A percentile compares a stretch with the other conserved stretches of the same genome.
Evolutionary conservation across 2,888 invertebrate species (phyloP).

Genomic region (Acanthosoma haemorrhoidale): DNA sequence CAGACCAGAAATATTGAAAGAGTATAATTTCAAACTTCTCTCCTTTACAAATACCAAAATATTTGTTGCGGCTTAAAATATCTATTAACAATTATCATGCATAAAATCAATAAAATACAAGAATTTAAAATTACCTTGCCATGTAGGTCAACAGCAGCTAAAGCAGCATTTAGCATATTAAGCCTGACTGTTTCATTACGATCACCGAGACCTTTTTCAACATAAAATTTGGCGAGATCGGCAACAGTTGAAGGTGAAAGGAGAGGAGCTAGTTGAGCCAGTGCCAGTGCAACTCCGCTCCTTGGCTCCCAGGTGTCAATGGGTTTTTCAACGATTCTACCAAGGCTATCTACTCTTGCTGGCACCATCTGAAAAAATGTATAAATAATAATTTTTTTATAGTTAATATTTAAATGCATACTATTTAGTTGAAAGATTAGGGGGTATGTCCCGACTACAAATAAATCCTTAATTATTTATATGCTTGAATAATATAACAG

Average conservation of each 20-base stretch:
- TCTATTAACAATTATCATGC: too few species aligned
- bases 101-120: too few species aligned
- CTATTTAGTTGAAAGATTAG: too few species aligned
- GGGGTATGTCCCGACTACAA: too few species aligned
- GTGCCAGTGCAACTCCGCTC: constrained; percentile 78
- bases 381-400: constrained; percentile 6
- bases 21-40: too few species aligned
- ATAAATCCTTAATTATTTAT: too few species aligned
- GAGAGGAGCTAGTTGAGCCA: constrained; percentile 72
- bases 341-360: constrained; percentile 83
- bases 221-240: constrained; percentile 72
- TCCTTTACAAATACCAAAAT: too few species aligned
- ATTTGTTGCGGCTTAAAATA: too few species aligned
- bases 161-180: constrained; percentile 90
- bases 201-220: constrained; percentile 81
- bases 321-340: constrained; percentile 75
- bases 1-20: too few species aligned
- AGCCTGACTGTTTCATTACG: constrained; percentile 66
- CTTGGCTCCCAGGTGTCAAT: constrained; percentile 88
- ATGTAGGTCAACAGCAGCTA: constrained; percentile 83
- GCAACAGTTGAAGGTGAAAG: constrained; percentile 63
- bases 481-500: too few species aligned
- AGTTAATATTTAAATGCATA: too few species aligned
- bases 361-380: constrained; percentile 61
- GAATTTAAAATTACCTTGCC: constrained; percentile 75